These are phyloP conservation scores for Grus americana DNA, from an alignment of 2,113 vertebrate genomes.

Conservation along the genomic window DNA sequence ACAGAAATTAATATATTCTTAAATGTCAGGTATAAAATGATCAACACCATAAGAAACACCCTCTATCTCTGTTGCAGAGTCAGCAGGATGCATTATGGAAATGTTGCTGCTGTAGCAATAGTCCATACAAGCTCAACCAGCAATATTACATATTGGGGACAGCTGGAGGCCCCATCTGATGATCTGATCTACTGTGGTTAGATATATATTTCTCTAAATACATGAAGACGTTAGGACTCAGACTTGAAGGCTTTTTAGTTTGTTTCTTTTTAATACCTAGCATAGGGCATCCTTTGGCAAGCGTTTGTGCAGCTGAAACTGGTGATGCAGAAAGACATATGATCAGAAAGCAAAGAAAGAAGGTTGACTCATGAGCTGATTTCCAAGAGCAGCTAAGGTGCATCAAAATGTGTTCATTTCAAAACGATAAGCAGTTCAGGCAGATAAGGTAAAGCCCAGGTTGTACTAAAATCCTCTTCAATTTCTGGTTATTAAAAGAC, in stretches of 20 bases:
- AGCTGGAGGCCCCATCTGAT: background rate
- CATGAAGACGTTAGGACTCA: background rate
- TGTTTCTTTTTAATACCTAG: background rate
- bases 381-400: background rate
- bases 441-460: no score
- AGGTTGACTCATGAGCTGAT: background rate
- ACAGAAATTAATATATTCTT: background rate
- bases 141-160: background rate
- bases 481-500: background rate
- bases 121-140: background rate
- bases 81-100: background rate
- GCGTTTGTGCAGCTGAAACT: background rate
- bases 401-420: background rate
- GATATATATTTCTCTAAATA: background rate
- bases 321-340: background rate
- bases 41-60: background rate
- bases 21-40: background rate
- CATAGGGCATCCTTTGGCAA: background rate
- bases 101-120: background rate
- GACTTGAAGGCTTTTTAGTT: background rate
- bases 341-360: background rate
- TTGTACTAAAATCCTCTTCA: background rate
- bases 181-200: background rate
- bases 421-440: background rate
- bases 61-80: background rate